Percentiles rank a stretch among this genome's conserved stretches.
phyloP scores from a whole-genome alignment of 1,140 invertebrate species.

The Drosophila sulfurigaster region DNA sequence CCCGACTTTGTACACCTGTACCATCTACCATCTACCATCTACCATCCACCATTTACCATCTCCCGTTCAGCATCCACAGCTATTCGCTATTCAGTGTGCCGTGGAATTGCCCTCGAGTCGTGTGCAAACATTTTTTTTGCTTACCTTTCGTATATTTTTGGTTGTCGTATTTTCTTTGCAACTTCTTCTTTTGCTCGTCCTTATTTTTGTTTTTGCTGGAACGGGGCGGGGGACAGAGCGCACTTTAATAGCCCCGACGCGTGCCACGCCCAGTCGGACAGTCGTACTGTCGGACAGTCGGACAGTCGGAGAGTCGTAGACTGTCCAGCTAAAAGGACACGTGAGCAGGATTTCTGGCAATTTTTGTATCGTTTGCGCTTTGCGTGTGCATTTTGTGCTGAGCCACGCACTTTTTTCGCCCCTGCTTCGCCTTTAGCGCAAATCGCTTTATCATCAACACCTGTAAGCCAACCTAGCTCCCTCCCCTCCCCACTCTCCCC shows the following conservation, averaged over 20 bases:
- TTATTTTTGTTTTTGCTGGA: constrained; percentile 11
- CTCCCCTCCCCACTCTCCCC: neutral
- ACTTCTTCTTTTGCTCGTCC: neutral
- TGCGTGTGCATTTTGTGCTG: constrained; percentile 39
- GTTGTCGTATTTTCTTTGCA: constrained; percentile 4
- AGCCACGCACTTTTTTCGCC: constrained; percentile 45
- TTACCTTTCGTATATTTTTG: constrained; percentile 35
- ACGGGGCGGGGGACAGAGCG: neutral
- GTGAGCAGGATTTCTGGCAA: constrained; percentile 24
- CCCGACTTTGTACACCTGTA: constrained; percentile 18
- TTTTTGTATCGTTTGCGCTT: constrained; percentile 34
- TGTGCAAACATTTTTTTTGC: constrained; percentile 44
- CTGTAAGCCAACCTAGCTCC: constrained; percentile 32
- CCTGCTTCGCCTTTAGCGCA: constrained; percentile 23
- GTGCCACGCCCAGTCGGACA: neutral
- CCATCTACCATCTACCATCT: neutral
- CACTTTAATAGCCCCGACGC: constrained; percentile 12
- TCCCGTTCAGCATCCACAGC: neutral
- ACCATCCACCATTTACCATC: neutral
- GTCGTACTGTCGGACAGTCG: neutral
- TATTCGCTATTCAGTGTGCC: too few relatives aligned
- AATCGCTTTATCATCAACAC: constrained; percentile 71
- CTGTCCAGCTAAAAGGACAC: constrained; percentile 10
- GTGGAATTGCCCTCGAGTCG: constrained; percentile 8
- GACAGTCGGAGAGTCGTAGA: neutral